Conservation (phyloP, 2,888 invertebrate species). For the Lymantria dispar region DNA sequence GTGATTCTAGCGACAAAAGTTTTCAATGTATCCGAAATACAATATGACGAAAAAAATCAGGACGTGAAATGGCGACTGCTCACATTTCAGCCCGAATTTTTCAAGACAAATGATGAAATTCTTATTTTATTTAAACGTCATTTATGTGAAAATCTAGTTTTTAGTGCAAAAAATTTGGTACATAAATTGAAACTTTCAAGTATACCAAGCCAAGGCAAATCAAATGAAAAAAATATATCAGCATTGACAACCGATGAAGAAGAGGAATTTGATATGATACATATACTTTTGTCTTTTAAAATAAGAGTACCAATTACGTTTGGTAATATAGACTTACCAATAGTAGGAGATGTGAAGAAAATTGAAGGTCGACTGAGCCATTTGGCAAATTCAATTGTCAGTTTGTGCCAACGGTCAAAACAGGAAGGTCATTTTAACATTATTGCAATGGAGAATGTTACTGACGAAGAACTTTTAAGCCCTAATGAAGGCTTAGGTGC, state of each 20-base stretch:
- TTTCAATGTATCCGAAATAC: conserved; percentile 10
- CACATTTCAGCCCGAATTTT: conserved; percentile 14
- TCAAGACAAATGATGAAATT: conserved; percentile 6
- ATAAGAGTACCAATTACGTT: conserved; percentile 8
- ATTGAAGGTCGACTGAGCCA: conserved; percentile 6
- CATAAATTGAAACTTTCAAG: conserved; percentile 6
- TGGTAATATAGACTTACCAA: conserved; percentile 11
- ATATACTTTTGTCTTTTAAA: neutral
- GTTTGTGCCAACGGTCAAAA: conserved; percentile 6
- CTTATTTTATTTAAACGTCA: conserved; percentile 3
- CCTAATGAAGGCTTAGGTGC: conserved; percentile 18
- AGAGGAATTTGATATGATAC: conserved; percentile 1
- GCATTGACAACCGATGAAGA: conserved; percentile 10
- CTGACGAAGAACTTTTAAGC: conserved; percentile 6
- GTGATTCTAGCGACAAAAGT: conserved; percentile 13
- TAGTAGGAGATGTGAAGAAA: conserved; percentile 6
- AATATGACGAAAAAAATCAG: conserved; percentile 4
- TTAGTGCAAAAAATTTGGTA: conserved; percentile 2
- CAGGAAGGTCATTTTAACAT: neutral
- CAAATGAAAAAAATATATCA: conserved; percentile 1
- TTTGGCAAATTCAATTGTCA: conserved; percentile 2
- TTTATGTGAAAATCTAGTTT: neutral
- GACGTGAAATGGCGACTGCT: conserved; percentile 4
- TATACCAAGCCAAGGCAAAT: neutral
- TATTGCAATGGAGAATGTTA: conserved; percentile 13